phyloP scores from a whole-genome alignment of 92 coral and sea anemone species.

The Plumapathes pennacea region DNA sequence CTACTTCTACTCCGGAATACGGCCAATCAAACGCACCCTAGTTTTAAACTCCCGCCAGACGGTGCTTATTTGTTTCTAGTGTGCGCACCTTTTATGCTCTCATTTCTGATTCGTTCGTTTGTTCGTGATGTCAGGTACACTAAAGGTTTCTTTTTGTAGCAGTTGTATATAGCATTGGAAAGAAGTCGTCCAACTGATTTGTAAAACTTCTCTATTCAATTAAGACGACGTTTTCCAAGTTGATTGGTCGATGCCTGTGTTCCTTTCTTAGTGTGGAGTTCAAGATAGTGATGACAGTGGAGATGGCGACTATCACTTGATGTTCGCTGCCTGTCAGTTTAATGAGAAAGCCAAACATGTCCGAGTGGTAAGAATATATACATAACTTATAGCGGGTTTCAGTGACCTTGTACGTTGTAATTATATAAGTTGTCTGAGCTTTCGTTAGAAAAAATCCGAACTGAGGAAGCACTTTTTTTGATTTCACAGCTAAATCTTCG shows the following conservation, averaged over 20 bases:
- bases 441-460: background rate
- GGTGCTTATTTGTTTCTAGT: too few species aligned
- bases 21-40: too few species aligned
- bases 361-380: conserved; percentile 61
- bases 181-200: background rate
- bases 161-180: too few species aligned
- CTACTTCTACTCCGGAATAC: too few species aligned
- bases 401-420: too few species aligned
- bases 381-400: background rate
- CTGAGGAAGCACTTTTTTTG: too few species aligned
- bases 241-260: background rate
- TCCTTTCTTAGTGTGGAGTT: conserved; percentile 10
- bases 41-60: too few species aligned
- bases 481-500: conserved; percentile 58
- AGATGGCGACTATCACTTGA: conserved; percentile 35
- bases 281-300: conserved; percentile 32
- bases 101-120: too few species aligned
- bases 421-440: background rate
- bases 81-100: too few species aligned
- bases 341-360: conserved; percentile 70
- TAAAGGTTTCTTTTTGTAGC: too few species aligned
- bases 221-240: background rate
- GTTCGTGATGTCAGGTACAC: too few species aligned
- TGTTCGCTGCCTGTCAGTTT: conserved; percentile 87
- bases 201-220: background rate